Percentiles rank a stretch among this genome's conserved stretches.
Evolutionary conservation across 37 sponge, comb jelly and placozoan species (phyloP).

Genomic region (Ianthella basta): DNA sequence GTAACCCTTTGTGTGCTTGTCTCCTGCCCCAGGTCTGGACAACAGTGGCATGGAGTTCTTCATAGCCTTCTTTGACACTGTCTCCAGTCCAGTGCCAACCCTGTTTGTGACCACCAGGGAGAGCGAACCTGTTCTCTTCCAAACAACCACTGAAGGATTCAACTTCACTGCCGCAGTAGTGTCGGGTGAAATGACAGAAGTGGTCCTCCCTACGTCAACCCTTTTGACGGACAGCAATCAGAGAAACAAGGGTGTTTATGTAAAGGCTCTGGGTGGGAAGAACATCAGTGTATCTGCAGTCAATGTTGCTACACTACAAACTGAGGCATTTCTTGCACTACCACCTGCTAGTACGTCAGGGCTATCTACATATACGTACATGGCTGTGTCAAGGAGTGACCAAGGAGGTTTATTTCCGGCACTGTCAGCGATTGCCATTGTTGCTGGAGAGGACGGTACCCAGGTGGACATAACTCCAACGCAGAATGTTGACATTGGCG

Average conservation of each 20-base stretch:
- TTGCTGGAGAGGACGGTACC: neutral
- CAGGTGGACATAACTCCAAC: neutral
- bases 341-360: neutral
- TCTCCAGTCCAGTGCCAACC: neutral
- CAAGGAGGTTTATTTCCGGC: too few species aligned
- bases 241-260: slow-evolving; percentile 14
- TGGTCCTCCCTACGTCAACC: neutral
- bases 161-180: neutral
- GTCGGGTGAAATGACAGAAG: neutral
- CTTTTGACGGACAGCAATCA: neutral
- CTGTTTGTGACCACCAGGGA: slow-evolving; percentile 21
- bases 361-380: slow-evolving; percentile 12
- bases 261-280: neutral
- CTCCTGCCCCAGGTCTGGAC: slow-evolving; percentile 4
- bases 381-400: slow-evolving; percentile 7
- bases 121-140: slow-evolving; percentile 8
- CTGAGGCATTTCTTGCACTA: neutral
- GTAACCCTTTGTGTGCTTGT: too few species aligned
- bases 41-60: slow-evolving; percentile 6
- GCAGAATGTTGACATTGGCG: neutral
- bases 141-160: neutral
- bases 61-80: neutral
- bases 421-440: neutral
- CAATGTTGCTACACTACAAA: too few species aligned
- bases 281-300: neutral